Evolutionary conservation across 2,113 vertebrate genomes (phyloP), one percentile per base, ranked within the genome.

Genomic region (Gobio gobio): DNA sequence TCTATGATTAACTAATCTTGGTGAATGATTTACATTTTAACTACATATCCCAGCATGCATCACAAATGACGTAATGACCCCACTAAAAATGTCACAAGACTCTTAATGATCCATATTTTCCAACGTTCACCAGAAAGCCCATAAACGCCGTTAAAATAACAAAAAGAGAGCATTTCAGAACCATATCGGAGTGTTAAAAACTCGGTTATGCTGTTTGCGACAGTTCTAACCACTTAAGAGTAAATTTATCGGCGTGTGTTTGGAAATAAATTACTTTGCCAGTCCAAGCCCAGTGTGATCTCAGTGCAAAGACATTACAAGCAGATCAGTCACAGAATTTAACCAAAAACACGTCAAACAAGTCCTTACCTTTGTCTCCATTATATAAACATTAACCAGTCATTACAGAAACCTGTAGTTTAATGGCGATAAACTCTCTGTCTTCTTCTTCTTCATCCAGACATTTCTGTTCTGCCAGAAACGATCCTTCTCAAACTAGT

Each of bases 21-120:
- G 36, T 24, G 22, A 73, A 73, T 47, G 43, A 47, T 73, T 47
- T 49, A 9, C n/a, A 74, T 1, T 10, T 33, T 0, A 66, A 93
- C 94, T 94, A 82, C 93, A 92, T 88, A 83, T 93, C 95, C 95
- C 95, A 93, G 79, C n/a, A 91, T 93, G 43, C 94, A 68, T 4
- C 74, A 49, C 26, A 40, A 3, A 14, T 78, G 47, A 8, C 86
- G 86, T 61, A 63, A 87, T 90, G 90, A 92, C 90, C 93, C 89
- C 92, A 91, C 92, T 94, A 93, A 95, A 72, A 95, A 94, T 95
- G 95, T 95, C 95, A 95, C 94, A 95, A 95, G 95, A 95, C 94
- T 90, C 89, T 88, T 89, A 89, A 91, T 91, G 91, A 94, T 87
- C 87, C 88, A 91, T 84, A 90, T 93, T 94, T 93, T 92, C 92